A percentile compares a stretch with the other conserved stretches of the same genome.
Conservation (phyloP, 2,888 invertebrate species). For the Pegoplata infirma region DNA sequence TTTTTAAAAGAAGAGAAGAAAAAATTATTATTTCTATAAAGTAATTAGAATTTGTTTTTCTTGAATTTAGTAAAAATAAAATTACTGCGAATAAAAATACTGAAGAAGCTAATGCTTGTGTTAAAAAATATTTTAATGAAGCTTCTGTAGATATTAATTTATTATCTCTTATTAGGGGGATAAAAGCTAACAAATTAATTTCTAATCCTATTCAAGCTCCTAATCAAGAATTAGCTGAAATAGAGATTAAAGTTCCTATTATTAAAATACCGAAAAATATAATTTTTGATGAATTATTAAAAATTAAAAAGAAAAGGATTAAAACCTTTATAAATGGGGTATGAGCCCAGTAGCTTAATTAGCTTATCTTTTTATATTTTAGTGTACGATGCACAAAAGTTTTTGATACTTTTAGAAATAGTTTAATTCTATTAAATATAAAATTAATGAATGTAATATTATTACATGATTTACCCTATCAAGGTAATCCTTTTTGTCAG, state of each 20-base stretch:
- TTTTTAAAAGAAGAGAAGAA: slow-evolving; percentile 79
- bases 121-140: slow-evolving; percentile 82
- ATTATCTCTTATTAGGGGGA: slow-evolving; percentile 80
- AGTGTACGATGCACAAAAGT: slow-evolving; percentile 82
- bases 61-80: slow-evolving; percentile 71
- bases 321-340: slow-evolving; percentile 78
- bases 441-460: slow-evolving; percentile 67
- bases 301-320: slow-evolving; percentile 80
- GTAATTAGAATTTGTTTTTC: slow-evolving; percentile 69
- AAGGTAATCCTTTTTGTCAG: slow-evolving; percentile 81
- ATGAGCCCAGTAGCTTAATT: slow-evolving; percentile 79
- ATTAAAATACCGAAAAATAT: slow-evolving; percentile 80
- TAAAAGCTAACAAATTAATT: slow-evolving; percentile 82
- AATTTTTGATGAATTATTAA: slow-evolving; percentile 78
- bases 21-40: slow-evolving; percentile 75
- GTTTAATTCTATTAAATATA: slow-evolving; percentile 82
- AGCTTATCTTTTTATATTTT: slow-evolving; percentile 82
- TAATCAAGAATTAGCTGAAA: slow-evolving; percentile 78
- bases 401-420: slow-evolving; percentile 82
- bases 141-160: slow-evolving; percentile 80
- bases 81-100: slow-evolving; percentile 79
- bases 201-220: slow-evolving; percentile 82
- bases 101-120: slow-evolving; percentile 81
- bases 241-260: slow-evolving; percentile 78
- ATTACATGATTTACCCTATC: slow-evolving; percentile 81